Base-by-base conservation (phyloP, 1,140 invertebrate species). In the Nasonia longicornis region DNA sequence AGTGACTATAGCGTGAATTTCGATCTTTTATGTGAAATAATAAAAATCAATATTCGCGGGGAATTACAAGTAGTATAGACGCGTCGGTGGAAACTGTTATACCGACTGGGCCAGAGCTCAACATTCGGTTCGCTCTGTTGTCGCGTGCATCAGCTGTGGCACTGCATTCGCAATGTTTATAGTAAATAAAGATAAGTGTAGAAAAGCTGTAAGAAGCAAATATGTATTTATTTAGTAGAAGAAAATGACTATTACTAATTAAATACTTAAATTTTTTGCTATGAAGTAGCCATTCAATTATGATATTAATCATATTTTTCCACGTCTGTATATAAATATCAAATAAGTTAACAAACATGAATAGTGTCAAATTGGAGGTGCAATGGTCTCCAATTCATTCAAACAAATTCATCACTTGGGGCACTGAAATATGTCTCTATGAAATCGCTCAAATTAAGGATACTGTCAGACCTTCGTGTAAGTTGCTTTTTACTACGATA, bases 341-440 rank as follows among this genome's bases (percentile, higher is more conserved):
- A 73, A 58, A 66, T 35, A 75, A 82, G 11, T 67, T 45, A 77
- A 16, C 20, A 66, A 82, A 48, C 20, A 83, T 84, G 80, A 80
- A 45, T 48, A 92, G 89, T 67, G 87, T 91, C 35, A 93, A 93
- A 88, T 89, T 94, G 76, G 96, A 97, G 85, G 93, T 97, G 16
- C 93, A 94, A 85, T 97, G 96, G 96, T 95, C 95, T 64, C 95
- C 96, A 3, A 91, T 94, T 38, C 93, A 94, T 85, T 92, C 92
- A 6, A 93, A 96, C 86, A 95, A 96, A 86, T 97, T 97, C 87
- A 94, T 97, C 76, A 95, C 95, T 48, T 97, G 96, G 96, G 95
- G 95, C 26, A 94, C 95, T 70, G 96, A 97, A 86, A 94, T 97
- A 85, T 94, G 92, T 89, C 92, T 97, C 38, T 97, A 97, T 86